Percentiles rank a stretch among this genome's conserved stretches.
Conservation (phyloP, 2,888 invertebrate genomes). For the Aricia artaxerxes region DNA sequence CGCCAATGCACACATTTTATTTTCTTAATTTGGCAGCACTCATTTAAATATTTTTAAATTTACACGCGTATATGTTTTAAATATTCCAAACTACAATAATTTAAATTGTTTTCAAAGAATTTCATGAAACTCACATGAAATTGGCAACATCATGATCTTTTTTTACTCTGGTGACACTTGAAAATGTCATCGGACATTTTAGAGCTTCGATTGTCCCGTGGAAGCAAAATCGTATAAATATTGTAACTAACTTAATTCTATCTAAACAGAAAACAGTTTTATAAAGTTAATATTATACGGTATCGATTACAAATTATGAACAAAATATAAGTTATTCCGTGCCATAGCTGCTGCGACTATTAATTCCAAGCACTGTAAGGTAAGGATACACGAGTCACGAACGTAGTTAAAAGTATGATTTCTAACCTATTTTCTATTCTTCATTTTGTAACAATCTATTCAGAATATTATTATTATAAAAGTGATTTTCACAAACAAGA, state of each 20-base stretch:
- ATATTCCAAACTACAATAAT: no score
- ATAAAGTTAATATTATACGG: background rate
- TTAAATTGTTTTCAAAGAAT: no score
- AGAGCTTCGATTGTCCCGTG: background rate
- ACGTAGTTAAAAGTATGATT: background rate
- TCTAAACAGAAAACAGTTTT: background rate
- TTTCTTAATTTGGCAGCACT: no score
- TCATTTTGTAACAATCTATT: no score
- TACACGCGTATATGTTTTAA: no score
- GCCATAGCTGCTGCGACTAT: background rate
- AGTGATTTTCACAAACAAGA: no score
- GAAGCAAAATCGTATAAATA: background rate
- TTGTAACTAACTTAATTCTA: background rate
- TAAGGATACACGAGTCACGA: background rate
- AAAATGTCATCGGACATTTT: constrained; percentile 25
- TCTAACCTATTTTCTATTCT: no score
- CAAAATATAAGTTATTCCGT: background rate
- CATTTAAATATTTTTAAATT: no score
- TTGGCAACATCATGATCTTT: constrained; percentile 35
- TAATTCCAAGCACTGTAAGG: background rate
- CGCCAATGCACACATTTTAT: no score
- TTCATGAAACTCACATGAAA: background rate
- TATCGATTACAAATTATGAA: background rate
- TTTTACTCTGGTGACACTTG: constrained; percentile 37
- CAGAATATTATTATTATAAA: no score